These are phyloP conservation scores for Serrognathus titanus DNA, from an alignment of 2,888 invertebrate species.

Conservation along the genomic window DNA sequence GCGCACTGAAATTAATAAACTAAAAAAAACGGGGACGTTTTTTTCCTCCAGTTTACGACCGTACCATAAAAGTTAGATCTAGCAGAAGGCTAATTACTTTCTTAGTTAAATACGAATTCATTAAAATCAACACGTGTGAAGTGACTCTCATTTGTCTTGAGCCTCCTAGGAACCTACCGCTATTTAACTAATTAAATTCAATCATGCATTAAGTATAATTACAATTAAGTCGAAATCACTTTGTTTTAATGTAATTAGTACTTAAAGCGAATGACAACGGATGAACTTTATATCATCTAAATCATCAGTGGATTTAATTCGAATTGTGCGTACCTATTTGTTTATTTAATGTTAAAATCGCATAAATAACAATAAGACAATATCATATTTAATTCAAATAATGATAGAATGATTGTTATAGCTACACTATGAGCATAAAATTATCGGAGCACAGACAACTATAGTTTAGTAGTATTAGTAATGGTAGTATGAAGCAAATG, in stretches of 20 bases:
- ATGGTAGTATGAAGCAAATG: too few relatives aligned
- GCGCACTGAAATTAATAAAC: neutral
- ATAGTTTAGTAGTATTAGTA: too few relatives aligned
- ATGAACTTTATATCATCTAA: constrained; percentile 31
- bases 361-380: too few relatives aligned
- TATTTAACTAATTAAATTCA: constrained; percentile 40
- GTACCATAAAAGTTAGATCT: neutral
- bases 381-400: too few relatives aligned
- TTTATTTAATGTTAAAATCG: too few relatives aligned
- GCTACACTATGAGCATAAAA: too few relatives aligned
- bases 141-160: neutral
- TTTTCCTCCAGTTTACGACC: too few relatives aligned
- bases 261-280: constrained; percentile 31
- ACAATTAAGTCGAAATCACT: constrained; percentile 40
- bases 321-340: neutral
- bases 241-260: constrained; percentile 41
- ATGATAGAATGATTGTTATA: too few relatives aligned
- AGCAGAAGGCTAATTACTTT: neutral
- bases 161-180: constrained; percentile 6
- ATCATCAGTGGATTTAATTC: neutral
- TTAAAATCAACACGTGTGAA: constrained; percentile 2
- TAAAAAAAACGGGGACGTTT: too few relatives aligned
- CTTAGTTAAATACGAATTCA: neutral
- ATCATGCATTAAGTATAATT: constrained; percentile 37
- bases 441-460: too few relatives aligned